A percentile compares a stretch with the other conserved stretches of the same genome.
Evolutionary conservation across 2,797 vertebrate species (phyloP).

Genomic region (Xenops minutus): DNA sequence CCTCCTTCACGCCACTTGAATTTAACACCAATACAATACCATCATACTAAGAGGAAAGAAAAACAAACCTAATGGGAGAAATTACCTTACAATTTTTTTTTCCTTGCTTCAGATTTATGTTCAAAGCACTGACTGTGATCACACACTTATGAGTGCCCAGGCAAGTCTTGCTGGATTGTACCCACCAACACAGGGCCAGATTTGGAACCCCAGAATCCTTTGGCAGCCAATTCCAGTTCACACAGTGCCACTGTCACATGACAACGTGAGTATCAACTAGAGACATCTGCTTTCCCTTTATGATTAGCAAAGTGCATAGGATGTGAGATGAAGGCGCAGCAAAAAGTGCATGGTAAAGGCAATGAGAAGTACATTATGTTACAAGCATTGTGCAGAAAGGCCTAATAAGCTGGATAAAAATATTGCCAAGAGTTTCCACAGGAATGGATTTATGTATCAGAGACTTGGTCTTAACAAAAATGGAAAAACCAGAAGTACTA

Average conservation of each 20-base stretch:
- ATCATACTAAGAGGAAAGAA: background rate
- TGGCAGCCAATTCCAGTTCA: constrained; percentile 82
- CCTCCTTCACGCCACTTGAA: background rate
- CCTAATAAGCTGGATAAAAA: background rate
- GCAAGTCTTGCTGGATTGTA: constrained; percentile 74
- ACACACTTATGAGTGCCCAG: constrained; percentile 77
- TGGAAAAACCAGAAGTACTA: background rate
- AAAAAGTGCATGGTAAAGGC: background rate
- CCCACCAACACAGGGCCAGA: constrained; percentile 14
- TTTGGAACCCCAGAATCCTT: constrained; percentile 70
- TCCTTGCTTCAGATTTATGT: constrained; percentile 70
- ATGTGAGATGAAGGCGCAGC: background rate
- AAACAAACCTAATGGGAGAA: background rate
- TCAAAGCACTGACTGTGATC: constrained; percentile 77
- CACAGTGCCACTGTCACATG: constrained; percentile 65
- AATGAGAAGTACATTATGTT: background rate
- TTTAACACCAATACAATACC: background rate
- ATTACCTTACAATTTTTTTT: background rate
- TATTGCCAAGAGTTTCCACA: background rate
- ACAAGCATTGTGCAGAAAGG: background rate
- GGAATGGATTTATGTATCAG: background rate
- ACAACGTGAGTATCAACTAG: constrained; percentile 66
- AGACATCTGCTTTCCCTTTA: background rate
- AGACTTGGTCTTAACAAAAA: background rate
- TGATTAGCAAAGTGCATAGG: background rate